phyloP scores from a whole-genome alignment of 1,140 invertebrate genomes.

The Scaptomyza pallida region DNA sequence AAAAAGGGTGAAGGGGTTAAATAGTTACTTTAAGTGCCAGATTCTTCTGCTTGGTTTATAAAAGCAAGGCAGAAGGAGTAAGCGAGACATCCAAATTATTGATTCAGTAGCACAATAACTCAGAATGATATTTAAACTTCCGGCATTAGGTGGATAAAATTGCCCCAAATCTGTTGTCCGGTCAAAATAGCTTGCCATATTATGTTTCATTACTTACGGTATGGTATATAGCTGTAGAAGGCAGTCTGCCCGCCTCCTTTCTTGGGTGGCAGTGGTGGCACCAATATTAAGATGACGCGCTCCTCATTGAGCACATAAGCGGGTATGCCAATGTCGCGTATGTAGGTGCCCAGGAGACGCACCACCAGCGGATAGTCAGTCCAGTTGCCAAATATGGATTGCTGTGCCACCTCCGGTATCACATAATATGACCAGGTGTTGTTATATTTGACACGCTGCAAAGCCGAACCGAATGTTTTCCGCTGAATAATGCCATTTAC shows the following conservation, averaged over 20 bases:
- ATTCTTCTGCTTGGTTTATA: too few species aligned
- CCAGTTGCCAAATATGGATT: constrained; percentile 76
- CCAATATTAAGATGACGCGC: constrained; percentile 70
- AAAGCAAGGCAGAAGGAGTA: too few species aligned
- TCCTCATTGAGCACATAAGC: constrained; percentile 69
- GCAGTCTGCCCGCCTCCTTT: constrained; percentile 50
- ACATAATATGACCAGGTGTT: constrained; percentile 75
- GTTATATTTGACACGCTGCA: constrained; percentile 71
- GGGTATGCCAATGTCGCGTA: constrained; percentile 73
- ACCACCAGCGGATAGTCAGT: constrained; percentile 65
- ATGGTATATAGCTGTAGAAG: constrained; percentile 74
- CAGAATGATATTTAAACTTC: too few species aligned
- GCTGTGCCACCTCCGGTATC: constrained; percentile 73
- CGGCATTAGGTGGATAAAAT: background rate
- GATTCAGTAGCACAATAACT: too few species aligned
- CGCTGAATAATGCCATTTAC: constrained; percentile 46
- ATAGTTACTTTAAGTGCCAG: too few species aligned
- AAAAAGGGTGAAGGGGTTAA: too few species aligned
- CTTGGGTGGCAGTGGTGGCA: constrained; percentile 76
- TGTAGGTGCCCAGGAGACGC: constrained; percentile 67
- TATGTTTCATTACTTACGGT: constrained; percentile 68
- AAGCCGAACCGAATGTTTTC: constrained; percentile 62
- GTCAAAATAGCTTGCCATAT: too few species aligned
- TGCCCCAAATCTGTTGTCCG: background rate
- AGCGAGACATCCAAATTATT: too few species aligned